Conservation (phyloP, 2,113 vertebrate species). For the Calidris pugnax region DNA sequence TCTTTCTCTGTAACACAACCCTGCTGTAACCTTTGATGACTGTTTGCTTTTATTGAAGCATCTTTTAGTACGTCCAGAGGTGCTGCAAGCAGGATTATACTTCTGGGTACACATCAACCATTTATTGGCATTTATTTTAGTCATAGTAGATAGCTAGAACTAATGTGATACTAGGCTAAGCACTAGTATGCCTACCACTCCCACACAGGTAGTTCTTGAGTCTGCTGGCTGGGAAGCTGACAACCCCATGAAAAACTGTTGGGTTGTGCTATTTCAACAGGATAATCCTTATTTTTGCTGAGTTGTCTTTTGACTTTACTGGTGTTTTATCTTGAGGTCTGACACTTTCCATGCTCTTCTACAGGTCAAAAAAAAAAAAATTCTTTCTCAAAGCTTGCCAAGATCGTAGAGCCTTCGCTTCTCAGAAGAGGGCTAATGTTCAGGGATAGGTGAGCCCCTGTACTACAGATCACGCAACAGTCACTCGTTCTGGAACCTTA, state of each 20-base stretch:
- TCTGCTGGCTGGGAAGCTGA: neutral
- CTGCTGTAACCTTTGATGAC: neutral
- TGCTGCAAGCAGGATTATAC: neutral
- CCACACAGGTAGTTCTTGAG: neutral
- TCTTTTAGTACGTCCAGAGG: neutral
- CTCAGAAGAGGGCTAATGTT: neutral
- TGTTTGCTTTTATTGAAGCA: neutral
- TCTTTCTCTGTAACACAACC: neutral
- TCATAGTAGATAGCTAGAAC: neutral
- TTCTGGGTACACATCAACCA: neutral
- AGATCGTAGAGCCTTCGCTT: neutral
- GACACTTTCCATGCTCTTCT: neutral
- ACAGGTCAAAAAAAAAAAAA: neutral
- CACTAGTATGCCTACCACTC: neutral
- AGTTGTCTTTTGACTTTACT: neutral
- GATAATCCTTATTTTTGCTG: neutral
- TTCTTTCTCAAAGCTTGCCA: neutral
- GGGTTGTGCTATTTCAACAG: neutral
- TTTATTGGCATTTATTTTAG: neutral
- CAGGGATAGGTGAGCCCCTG: neutral
- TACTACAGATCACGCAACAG: neutral
- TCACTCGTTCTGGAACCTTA: neutral
- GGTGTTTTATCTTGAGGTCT: neutral
- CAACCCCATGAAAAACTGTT: neutral
- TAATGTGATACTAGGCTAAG: neutral